phyloP scores from a whole-genome alignment of 2,113 vertebrate genomes.

The Philantomba maxwellii region DNA sequence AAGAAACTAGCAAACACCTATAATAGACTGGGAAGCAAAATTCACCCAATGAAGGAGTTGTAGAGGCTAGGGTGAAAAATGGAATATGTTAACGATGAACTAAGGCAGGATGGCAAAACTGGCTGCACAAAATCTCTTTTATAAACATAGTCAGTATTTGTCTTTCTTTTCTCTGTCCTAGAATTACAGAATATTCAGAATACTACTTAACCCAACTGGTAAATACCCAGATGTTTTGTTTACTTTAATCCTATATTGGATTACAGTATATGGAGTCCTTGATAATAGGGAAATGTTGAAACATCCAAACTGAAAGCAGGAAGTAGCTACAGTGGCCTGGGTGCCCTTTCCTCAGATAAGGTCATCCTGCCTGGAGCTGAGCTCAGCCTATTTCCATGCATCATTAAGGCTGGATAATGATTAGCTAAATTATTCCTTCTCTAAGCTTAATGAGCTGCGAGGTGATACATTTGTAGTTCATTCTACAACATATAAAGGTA shows the following conservation, averaged over 20 bases:
- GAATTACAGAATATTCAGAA: not conserved
- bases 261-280: not conserved
- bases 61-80: not conserved
- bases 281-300: not conserved
- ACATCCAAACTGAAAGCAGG: not conserved
- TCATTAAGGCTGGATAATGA: constrained; percentile 70
- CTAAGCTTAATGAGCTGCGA: constrained; percentile 68
- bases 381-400: constrained; percentile 66
- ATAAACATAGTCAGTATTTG: not conserved
- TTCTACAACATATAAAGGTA: constrained; percentile 43
- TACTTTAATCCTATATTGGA: not conserved
- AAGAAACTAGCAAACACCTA: not conserved
- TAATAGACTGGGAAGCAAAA: not conserved
- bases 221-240: not conserved
- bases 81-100: not conserved
- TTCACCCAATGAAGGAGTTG: not conserved
- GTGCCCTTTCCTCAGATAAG: constrained; percentile 25
- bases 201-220: not conserved
- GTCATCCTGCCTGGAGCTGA: constrained; percentile 53
- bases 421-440: constrained; percentile 72
- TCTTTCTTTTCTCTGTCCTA: not conserved
- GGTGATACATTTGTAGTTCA: constrained; percentile 61
- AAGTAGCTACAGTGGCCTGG: not conserved
- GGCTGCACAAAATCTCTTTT: not conserved
- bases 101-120: not conserved